Evolutionary conservation across 2,113 vertebrate species (phyloP).

Genomic region (Monarcha castaneiventris): DNA sequence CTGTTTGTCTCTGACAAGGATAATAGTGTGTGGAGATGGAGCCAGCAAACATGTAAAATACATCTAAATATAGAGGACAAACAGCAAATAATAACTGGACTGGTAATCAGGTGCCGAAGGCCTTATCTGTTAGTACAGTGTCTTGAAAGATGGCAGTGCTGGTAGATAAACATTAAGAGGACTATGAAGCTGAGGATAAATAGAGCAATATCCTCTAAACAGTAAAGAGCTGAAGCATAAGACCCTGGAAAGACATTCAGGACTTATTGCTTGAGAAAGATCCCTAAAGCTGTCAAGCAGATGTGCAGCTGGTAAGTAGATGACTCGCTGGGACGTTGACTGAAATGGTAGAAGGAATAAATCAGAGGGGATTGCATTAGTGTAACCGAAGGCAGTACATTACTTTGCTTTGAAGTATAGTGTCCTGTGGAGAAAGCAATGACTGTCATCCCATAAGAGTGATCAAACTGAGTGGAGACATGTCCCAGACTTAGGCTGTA

Average conservation of each 20-base stretch:
- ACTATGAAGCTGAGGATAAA: constrained; percentile 69
- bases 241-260: constrained; percentile 58
- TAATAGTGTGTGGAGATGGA: constrained; percentile 41
- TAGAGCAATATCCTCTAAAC: constrained; percentile 73
- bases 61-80: constrained; percentile 37
- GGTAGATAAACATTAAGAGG: constrained; percentile 62
- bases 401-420: constrained; percentile 22
- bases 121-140: constrained; percentile 72
- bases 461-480: constrained; percentile 24
- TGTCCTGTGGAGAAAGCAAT: constrained; percentile 50
- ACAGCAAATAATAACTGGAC: constrained; percentile 37
- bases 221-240: constrained; percentile 65
- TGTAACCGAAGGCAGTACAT: constrained; percentile 27
- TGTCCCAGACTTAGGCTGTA: constrained; percentile 1
- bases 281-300: constrained; percentile 66
- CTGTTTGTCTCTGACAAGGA: constrained; percentile 21
- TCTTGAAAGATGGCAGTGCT: constrained; percentile 52
- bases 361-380: constrained; percentile 40
- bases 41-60: constrained; percentile 55
- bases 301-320: constrained; percentile 30
- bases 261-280: constrained; percentile 67
- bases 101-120: constrained; percentile 42
- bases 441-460: background rate
- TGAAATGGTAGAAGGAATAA: constrained; percentile 57
- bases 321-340: constrained; percentile 4